Conservation (phyloP, 2,113 vertebrate genomes). For the Gallinago undulata region DNA sequence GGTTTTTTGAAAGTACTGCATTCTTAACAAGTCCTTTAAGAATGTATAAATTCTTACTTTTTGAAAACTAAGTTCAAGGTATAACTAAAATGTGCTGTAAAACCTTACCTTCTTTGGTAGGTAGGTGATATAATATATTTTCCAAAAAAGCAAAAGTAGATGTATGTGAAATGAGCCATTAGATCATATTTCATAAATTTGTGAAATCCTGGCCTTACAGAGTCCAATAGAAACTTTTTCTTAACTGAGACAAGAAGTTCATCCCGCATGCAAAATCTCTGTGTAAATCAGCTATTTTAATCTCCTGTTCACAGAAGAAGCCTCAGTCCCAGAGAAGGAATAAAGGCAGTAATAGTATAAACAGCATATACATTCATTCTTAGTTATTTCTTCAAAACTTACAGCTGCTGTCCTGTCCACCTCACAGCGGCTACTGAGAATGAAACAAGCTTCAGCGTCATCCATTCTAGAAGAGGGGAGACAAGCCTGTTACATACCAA, state of each 20-base stretch:
- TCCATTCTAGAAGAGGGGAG: conserved; percentile 84
- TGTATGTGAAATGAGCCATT: not conserved
- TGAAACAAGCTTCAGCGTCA: conserved; percentile 95
- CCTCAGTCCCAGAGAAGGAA: not conserved
- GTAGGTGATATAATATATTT: not conserved
- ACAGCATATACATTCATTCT: not conserved
- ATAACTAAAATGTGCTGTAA: not conserved
- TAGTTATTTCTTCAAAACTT: conserved; percentile 63
- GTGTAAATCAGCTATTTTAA: not conserved
- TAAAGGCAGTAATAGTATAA: not conserved
- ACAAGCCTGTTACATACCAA: not conserved
- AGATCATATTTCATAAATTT: not conserved
- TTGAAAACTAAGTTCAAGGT: not conserved
- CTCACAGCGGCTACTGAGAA: conserved; percentile 94
- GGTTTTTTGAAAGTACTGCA: not conserved
- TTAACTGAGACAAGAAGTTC: not conserved
- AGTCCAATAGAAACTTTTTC: not conserved
- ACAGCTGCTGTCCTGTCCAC: conserved; percentile 95
- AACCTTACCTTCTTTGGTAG: not conserved
- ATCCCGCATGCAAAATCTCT: not conserved
- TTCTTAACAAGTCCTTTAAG: not conserved
- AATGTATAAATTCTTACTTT: not conserved
- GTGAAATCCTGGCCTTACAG: not conserved
- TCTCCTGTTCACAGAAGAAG: not conserved
- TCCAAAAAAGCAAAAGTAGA: not conserved